Conservation (phyloP, 2,797 vertebrate genomes). For the Lacerta viridis region DNA sequence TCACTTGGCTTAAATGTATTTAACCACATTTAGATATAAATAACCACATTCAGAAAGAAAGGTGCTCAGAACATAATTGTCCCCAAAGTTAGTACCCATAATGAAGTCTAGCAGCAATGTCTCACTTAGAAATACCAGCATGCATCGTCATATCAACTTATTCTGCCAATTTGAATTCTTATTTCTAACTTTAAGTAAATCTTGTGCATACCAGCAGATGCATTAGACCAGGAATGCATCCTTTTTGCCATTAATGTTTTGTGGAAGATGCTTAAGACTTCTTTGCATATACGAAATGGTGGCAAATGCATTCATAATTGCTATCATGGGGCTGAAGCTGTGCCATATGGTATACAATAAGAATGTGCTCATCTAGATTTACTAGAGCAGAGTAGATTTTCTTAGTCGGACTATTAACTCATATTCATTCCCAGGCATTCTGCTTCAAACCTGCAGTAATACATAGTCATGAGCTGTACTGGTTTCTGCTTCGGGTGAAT, state of each 20-base stretch:
- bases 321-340: constrained; percentile 49
- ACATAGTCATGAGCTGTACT: constrained; percentile 48
- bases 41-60: neutral
- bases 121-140: constrained; percentile 25
- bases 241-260: constrained; percentile 62
- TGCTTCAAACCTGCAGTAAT: constrained; percentile 9
- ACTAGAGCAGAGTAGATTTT: constrained; percentile 57
- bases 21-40: neutral
- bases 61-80: neutral
- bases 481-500: constrained; percentile 3
- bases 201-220: constrained; percentile 51
- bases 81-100: constrained; percentile 33
- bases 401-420: constrained; percentile 50
- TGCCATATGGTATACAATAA: constrained; percentile 65
- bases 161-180: constrained; percentile 55
- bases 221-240: constrained; percentile 61
- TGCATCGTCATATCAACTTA: constrained; percentile 46
- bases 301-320: constrained; percentile 70
- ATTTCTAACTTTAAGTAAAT: constrained; percentile 49
- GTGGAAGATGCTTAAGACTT: constrained; percentile 67
- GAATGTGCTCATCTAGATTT: constrained; percentile 60
- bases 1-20: neutral
- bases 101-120: constrained; percentile 23
- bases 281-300: constrained; percentile 71
- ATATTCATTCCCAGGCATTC: constrained; percentile 24